Conservation (phyloP, 2,797 vertebrate species). For the Neostethus bicornis region DNA sequence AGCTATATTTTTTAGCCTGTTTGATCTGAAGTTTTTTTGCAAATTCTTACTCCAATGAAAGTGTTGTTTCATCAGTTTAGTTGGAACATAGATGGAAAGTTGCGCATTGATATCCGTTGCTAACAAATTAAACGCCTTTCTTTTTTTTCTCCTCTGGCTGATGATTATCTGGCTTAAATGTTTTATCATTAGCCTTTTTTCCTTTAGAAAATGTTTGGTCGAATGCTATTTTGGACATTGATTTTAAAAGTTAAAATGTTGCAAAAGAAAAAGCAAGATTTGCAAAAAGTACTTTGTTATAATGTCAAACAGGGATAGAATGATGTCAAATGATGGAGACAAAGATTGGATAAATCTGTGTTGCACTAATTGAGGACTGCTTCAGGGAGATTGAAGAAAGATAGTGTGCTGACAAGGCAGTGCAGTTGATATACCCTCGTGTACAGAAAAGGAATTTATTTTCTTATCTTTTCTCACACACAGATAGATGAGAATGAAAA, state of each 20-base stretch:
- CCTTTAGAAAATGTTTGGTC: too few relatives aligned
- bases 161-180: too few relatives aligned
- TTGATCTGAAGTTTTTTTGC: too few relatives aligned
- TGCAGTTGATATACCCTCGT: constrained; percentile 17
- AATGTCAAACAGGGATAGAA: not conserved
- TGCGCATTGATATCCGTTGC: too few relatives aligned
- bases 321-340: constrained; percentile 5
- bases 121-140: too few relatives aligned
- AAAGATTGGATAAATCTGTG: not conserved
- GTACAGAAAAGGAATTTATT: constrained; percentile 8
- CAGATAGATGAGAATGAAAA: constrained; percentile 22
- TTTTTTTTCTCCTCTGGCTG: too few relatives aligned
- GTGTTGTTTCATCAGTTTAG: too few relatives aligned
- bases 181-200: too few relatives aligned
- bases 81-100: too few relatives aligned
- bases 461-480: constrained; percentile 27
- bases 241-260: constrained; percentile 9
- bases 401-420: constrained; percentile 44
- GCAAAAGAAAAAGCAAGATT: not conserved
- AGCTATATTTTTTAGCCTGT: too few relatives aligned
- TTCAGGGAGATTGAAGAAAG: constrained; percentile 28
- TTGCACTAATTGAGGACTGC: constrained; percentile 27
- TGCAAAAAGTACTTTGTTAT: too few relatives aligned
- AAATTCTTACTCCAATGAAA: too few relatives aligned
- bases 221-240: constrained; percentile 15